A percentile compares a stretch with the other conserved stretches of the same genome.
Evolutionary conservation across 2,797 vertebrate species (phyloP).

Genomic region (Scyliorhinus canicula): DNA sequence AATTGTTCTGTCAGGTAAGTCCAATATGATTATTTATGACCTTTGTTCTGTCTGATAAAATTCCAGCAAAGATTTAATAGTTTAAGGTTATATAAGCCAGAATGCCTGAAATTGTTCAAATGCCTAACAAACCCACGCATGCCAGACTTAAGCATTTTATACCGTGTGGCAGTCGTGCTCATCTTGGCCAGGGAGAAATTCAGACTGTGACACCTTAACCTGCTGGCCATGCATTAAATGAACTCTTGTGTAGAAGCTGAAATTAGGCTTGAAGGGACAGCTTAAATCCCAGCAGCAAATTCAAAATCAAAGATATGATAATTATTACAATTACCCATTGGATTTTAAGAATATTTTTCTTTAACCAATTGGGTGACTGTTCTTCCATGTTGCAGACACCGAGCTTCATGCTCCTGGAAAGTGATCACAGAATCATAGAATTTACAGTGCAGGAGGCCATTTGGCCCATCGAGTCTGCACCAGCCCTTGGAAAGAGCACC

Average conservation of each 20-base stretch:
- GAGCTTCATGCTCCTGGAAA: not conserved
- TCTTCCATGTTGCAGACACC: not conserved
- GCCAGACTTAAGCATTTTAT: not conserved
- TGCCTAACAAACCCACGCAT: not conserved
- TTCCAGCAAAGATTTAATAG: conserved; percentile 12
- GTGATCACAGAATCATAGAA: no score
- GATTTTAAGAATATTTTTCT: not conserved
- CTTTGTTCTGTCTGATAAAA: conserved; percentile 2
- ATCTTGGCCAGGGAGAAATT: not conserved
- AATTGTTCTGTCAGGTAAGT: not conserved
- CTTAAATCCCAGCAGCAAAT: not conserved
- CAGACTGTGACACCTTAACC: not conserved
- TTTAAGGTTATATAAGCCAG: not conserved
- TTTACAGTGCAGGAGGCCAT: no score
- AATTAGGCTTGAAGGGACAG: not conserved
- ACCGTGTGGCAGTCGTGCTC: not conserved
- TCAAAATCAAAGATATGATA: not conserved
- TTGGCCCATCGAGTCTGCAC: no score
- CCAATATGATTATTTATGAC: not conserved
- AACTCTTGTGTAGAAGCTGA: not conserved
- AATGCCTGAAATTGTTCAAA: not conserved
- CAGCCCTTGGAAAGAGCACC: no score
- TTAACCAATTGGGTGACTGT: not conserved
- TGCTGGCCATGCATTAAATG: not conserved
- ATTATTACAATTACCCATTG: not conserved